Evolutionary conservation across 2,797 vertebrate species (phyloP), one percentile per base, ranked within the genome.

Genomic region (Oryzias dopingdopingensis): DNA sequence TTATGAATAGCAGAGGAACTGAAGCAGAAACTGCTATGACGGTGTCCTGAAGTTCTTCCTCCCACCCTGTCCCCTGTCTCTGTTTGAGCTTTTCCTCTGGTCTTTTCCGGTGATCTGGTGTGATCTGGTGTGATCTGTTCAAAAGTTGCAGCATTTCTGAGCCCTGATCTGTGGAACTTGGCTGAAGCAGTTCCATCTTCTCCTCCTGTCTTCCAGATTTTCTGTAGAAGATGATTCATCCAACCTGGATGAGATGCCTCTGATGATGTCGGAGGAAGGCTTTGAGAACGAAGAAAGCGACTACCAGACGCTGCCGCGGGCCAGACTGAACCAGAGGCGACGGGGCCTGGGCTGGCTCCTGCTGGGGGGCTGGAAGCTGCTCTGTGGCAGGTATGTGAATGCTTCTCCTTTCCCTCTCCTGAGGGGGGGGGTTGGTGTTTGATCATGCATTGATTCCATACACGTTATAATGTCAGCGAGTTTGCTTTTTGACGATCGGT

Each of bases 261-360:
- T 99, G 50, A 99, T 99, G 97, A 98, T 99, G 97, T 98, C 97
- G 42, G 97, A 99, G 89, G 97, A 99, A 87, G 96, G 92, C 56
- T 97, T 98, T 70, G 96, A 98, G 91, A 96, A 97, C 13, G 95
- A 97, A 4, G 97, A 98, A 81, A 96, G 93, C 22, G 96, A 97
- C 87, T 99, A 99, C 77, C 97, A 99, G 79, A 98, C 95, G 1
- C 87, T 99, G 62, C 96, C 97, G 17, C 92, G 94, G 71, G 95
- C 95, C 64, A 84, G 95, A 78, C 74, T 91, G 82, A 85, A 66
- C 1, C 93, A 89, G 32, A 90, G 91, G 56, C 92, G 77, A 49
- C 84, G 90, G 70, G 95, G 96, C 24, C 86, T 98, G 16, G 90
- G 92, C 64, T 95, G 96, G 95, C 93, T 98, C 86, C 80, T 98